A percentile compares a stretch with the other conserved stretches of the same genome.
Conservation (phyloP, 2,113 vertebrate genomes). For the Cheirogaleus medius region DNA sequence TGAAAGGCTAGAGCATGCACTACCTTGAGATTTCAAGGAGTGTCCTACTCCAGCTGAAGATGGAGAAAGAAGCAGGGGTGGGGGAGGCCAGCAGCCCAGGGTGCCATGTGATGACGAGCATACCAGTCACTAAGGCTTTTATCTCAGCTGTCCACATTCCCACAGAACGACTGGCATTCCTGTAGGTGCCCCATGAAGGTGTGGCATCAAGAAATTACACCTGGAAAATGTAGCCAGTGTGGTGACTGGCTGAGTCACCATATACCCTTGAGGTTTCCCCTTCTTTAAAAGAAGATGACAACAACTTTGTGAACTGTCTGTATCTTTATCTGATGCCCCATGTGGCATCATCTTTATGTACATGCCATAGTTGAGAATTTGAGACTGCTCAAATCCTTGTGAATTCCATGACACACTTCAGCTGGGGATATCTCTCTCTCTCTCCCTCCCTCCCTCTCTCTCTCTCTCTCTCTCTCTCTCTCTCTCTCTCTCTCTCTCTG, state of each 20-base stretch:
- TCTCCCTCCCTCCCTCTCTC: neutral
- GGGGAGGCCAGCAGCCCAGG: neutral
- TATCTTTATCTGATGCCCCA: slow-evolving; percentile 58
- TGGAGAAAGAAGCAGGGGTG: neutral
- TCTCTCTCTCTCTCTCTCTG: neutral
- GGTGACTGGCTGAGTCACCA: neutral
- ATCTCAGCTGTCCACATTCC: neutral
- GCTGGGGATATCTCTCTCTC: neutral
- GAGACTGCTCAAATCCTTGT: slow-evolving; percentile 29
- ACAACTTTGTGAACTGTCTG: slow-evolving; percentile 61
- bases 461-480: neutral
- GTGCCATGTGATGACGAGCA: neutral
- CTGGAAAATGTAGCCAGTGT: slow-evolving; percentile 22
- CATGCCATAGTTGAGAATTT: neutral
- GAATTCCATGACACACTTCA: neutral
- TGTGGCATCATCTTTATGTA: neutral
- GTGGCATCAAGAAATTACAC: neutral
- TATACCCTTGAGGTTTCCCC: slow-evolving; percentile 41
- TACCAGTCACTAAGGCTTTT: neutral
- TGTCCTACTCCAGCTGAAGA: slow-evolving; percentile 40
- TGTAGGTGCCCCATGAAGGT: neutral
- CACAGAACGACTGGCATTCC: neutral
- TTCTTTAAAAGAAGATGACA: slow-evolving; percentile 66
- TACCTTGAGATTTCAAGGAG: slow-evolving; percentile 71
- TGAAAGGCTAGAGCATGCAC: slow-evolving; percentile 47